These are phyloP conservation scores for Fistularia commersonii DNA, from an alignment of 2,797 vertebrate species.

Conservation along the genomic window DNA sequence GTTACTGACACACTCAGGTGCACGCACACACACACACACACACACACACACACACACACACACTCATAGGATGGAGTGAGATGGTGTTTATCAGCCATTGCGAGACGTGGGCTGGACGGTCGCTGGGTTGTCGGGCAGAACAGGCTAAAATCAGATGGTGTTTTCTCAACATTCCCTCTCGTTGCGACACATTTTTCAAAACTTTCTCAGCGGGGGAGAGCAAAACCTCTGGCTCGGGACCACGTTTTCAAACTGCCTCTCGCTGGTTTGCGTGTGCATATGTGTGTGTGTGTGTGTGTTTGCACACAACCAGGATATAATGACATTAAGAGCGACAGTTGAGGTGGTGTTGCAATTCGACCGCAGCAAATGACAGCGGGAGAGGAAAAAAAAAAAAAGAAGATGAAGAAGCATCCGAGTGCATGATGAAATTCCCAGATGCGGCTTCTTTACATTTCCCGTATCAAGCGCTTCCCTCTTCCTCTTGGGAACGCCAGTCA, in stretches of 20 bases:
- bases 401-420: no score
- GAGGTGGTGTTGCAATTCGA: slow-evolving; percentile 17
- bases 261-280: no score
- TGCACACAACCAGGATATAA: no score
- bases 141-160: slow-evolving; percentile 36
- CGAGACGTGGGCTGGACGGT: slow-evolving; percentile 49
- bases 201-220: slow-evolving; percentile 21
- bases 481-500: no score
- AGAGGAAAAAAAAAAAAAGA: no score
- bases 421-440: slow-evolving; percentile 26
- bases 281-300: no score
- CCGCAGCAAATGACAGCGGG: slow-evolving; percentile 28
- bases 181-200: slow-evolving; percentile 50
- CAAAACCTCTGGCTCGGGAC: slow-evolving; percentile 16
- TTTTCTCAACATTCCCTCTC: slow-evolving; percentile 60
- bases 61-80: slow-evolving; percentile 49
- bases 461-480: not conserved
- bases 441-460: slow-evolving; percentile 6
- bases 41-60: slow-evolving; percentile 17
- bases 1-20: slow-evolving; percentile 39
- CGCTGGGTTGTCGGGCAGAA: slow-evolving; percentile 39
- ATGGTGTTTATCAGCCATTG: slow-evolving; percentile 56
- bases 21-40: slow-evolving; percentile 11
- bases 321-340: slow-evolving; percentile 25
- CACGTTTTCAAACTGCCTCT: no score